Evolutionary conservation across 2,888 invertebrate species (phyloP).

Genomic region (Synergus japonicus): DNA sequence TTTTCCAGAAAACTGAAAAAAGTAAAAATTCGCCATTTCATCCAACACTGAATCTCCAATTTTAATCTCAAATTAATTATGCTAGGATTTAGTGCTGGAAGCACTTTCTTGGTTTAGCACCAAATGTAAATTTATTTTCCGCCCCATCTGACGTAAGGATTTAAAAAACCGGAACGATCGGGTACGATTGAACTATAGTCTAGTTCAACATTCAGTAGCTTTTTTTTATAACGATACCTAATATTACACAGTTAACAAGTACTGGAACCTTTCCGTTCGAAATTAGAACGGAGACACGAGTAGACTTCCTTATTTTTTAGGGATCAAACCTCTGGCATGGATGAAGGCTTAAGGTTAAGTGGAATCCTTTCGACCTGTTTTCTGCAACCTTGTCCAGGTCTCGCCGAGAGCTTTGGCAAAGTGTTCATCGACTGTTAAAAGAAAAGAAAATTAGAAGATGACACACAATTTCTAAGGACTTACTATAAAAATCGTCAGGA

Average conservation of each 20-base stretch:
- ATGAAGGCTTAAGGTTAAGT: conserved; percentile 62
- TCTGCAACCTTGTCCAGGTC: conserved; percentile 76
- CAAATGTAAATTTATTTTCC: background rate
- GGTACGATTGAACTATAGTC: background rate
- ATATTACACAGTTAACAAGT: background rate
- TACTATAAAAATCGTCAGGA: background rate
- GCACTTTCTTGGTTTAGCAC: background rate
- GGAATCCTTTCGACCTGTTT: conserved; percentile 71
- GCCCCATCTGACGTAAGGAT: background rate
- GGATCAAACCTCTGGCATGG: background rate
- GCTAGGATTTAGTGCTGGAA: background rate
- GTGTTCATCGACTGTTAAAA: conserved; percentile 73
- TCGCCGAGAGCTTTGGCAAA: conserved; percentile 76
- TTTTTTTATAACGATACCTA: background rate
- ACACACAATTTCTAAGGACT: background rate
- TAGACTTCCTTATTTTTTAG: background rate
- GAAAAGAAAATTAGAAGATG: conserved; percentile 27
- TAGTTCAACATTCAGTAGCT: background rate
- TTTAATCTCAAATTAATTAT: background rate
- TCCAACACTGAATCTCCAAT: background rate
- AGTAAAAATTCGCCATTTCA: background rate
- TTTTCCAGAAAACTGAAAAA: background rate
- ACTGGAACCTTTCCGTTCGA: background rate
- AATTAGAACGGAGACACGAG: background rate
- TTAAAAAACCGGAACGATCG: background rate